These are phyloP conservation scores for Rhagium mordax DNA, from an alignment of 2,888 invertebrate genomes.

Conservation along the genomic window DNA sequence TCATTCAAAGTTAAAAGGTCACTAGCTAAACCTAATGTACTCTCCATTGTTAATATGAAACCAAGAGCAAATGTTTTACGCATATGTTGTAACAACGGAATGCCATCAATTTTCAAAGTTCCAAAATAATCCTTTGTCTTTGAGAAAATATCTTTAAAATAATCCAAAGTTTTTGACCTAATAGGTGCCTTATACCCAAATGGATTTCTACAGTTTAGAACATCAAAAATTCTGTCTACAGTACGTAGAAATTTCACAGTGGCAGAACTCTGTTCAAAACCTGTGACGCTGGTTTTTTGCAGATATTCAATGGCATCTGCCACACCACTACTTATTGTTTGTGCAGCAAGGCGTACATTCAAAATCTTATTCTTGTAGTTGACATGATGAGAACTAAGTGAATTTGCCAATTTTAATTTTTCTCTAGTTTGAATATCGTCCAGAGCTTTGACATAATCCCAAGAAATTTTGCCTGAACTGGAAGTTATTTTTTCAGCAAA, in stretches of 20 bases:
- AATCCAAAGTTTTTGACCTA: constrained; percentile 32
- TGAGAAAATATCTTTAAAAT: constrained; percentile 39
- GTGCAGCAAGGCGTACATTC: no score
- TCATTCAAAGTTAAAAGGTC: constrained; percentile 37
- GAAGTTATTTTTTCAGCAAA: no score
- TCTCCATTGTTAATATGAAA: constrained; percentile 45
- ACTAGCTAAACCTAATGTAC: constrained; percentile 33
- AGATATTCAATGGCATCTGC: constrained; percentile 36
- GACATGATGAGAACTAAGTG: no score
- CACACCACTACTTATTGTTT: constrained; percentile 27
- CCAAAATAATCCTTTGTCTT: constrained; percentile 36
- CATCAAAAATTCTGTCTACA: constrained; percentile 50
- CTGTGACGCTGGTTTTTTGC: constrained; percentile 13
- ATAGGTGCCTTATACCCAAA: constrained; percentile 51
- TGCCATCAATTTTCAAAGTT: constrained; percentile 43
- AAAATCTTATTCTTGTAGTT: no score
- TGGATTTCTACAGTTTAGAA: constrained; percentile 48
- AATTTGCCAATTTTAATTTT: no score
- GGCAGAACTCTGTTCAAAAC: constrained; percentile 41
- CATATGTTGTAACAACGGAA: constrained; percentile 31
- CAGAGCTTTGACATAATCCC: no score
- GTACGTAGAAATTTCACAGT: constrained; percentile 50
- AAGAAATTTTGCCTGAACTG: no score
- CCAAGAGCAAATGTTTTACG: constrained; percentile 51
- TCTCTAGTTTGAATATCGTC: no score